Conservation (phyloP, 2,888 invertebrate genomes). For the Nemurella pictetii region DNA sequence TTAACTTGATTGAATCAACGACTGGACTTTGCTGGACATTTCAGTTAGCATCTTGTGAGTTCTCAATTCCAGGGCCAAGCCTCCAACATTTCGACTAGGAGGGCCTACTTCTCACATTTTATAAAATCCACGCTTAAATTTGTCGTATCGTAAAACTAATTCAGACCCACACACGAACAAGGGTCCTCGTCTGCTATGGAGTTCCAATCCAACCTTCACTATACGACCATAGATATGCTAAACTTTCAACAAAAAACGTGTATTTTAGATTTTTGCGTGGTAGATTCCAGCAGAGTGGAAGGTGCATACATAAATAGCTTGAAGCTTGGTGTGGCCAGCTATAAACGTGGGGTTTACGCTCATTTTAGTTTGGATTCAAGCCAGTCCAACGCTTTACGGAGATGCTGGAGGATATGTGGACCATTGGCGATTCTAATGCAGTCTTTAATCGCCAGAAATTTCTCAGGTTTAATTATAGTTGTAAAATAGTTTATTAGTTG, state of each 20-base stretch:
- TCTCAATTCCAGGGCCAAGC: background rate
- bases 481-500: conserved; percentile 8
- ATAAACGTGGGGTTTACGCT: background rate
- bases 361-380: background rate
- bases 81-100: background rate
- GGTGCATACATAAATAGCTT: background rate
- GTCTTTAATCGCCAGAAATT: background rate
- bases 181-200: background rate
- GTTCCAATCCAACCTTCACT: background rate
- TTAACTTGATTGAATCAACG: conserved; percentile 6
- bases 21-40: background rate
- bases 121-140: background rate
- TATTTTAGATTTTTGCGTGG: background rate
- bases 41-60: background rate
- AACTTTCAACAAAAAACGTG: background rate
- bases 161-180: background rate
- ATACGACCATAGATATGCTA: background rate
- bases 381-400: background rate
- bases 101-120: background rate
- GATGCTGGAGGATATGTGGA: background rate
- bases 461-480: background rate
- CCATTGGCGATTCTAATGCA: background rate
- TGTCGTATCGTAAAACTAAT: background rate
- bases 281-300: background rate
- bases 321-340: background rate